These are phyloP conservation scores for Hirtodrosophila duncani DNA, from an alignment of 2,888 invertebrate species.

Conservation along the genomic window DNA sequence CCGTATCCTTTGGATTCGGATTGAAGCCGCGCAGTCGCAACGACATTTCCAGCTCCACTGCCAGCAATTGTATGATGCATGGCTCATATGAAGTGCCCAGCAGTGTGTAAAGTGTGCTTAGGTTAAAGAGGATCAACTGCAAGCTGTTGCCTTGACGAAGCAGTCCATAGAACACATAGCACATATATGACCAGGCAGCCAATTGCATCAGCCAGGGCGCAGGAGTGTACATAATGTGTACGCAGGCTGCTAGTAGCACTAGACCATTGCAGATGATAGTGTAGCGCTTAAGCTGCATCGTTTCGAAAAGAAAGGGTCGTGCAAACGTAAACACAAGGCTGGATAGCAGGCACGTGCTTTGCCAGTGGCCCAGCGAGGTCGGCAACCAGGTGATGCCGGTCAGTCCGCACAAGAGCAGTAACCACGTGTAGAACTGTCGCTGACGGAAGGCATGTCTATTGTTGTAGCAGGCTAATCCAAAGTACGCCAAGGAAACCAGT, in stretches of 20 bases:
- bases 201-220: constrained; percentile 79
- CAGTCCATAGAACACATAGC: constrained; percentile 32
- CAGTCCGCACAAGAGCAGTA: constrained; percentile 79
- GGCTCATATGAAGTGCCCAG: constrained; percentile 88
- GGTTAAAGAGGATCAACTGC: constrained; percentile 80
- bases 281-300: constrained; percentile 14
- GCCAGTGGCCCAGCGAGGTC: constrained; percentile 75
- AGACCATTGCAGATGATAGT: constrained; percentile 37
- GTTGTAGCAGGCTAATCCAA: constrained; percentile 49
- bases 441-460: constrained; percentile 32
- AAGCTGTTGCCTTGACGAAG: constrained; percentile 75
- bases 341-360: constrained; percentile 45
- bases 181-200: constrained; percentile 81
- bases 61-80: constrained; percentile 83
- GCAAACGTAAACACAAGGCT: constrained; percentile 44
- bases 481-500: constrained; percentile 56
- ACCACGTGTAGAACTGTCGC: constrained; percentile 77
- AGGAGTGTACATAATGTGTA: constrained; percentile 63
- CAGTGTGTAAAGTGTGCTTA: constrained; percentile 83
- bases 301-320: constrained; percentile 41
- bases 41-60: constrained; percentile 62
- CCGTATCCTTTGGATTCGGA: constrained; percentile 16
- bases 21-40: constrained; percentile 32
- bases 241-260: constrained; percentile 41
- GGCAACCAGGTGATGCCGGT: constrained; percentile 88